Evolutionary conservation across 1,140 invertebrate genomes (phyloP), one percentile per base, ranked within the genome.

Genomic region (Musca vetustissima): DNA sequence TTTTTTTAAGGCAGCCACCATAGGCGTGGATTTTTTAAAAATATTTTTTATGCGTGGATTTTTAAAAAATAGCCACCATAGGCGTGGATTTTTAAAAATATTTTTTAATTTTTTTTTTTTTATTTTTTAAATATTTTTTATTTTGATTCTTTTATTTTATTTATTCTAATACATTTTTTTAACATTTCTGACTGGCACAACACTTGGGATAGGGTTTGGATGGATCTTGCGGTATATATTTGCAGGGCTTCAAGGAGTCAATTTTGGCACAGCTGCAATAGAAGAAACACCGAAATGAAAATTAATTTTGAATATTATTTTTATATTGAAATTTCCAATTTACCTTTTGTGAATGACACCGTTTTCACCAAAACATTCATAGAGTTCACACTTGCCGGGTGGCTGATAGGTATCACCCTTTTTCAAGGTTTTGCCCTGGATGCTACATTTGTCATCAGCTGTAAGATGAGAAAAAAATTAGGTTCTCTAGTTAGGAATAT

Each of bases 121-220:
- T 49, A 49, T n/a, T 52, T 52, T 28, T 28, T 28, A 28, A 28
- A 28, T 8, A 28, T 28, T 28, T 4, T 8, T 4, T 52, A 21
- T 0, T 19, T 52, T 43, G 6, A 6, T 9, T 43, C 1, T 1
- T 22, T 50, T 50, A 1, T 8, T 28, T 15, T 28, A 43, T 13
- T 11, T 43, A 43, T n/a, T n/a, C n/a, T n/a, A 43, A 43, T 43
- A 43, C 36, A 9, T 13, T 14, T 48, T 65, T 48, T 65, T 57
- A 57, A 52, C 68, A 69, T 48, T 66, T 61, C 19, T 64, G 25
- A 24, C 57, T 57, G 24, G 76, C 73, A 67, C 76, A 78, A 9
- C 76, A 78, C 11, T 66, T 21, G 9, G 76, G 76, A 70, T 65
- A 78, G 0, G 76, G 72, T 19, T 78, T 73, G 0, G 17, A 57